These are phyloP conservation scores for Zosterops pallidus DNA, from an alignment of 2,113 vertebrate species.

Conservation along the genomic window DNA sequence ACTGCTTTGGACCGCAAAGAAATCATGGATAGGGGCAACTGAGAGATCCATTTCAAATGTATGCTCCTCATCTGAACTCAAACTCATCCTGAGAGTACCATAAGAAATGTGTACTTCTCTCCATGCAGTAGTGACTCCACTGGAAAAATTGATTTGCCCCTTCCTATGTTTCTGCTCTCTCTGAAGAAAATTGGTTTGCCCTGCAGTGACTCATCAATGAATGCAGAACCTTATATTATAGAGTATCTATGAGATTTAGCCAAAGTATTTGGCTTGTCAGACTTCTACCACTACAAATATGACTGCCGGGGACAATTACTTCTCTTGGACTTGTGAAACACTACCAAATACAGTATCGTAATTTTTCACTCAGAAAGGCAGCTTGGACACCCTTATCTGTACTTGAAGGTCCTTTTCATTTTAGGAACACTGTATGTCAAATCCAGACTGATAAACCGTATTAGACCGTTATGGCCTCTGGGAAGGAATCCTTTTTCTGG, in stretches of 20 bases:
- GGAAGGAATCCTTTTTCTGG: neutral
- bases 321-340: neutral
- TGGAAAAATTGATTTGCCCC: neutral
- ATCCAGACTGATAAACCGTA: neutral
- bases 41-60: neutral
- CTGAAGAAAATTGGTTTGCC: neutral
- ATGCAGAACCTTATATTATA: neutral
- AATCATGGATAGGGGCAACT: neutral
- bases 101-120: neutral
- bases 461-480: neutral
- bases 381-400: neutral
- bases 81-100: neutral
- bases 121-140: neutral
- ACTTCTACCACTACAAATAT: neutral
- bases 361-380: neutral
- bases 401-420: neutral
- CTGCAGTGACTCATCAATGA: neutral
- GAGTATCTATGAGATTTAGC: neutral
- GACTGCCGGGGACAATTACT: neutral
- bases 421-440: neutral
- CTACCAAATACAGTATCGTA: neutral
- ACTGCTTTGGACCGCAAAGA: neutral
- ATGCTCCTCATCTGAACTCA: neutral
- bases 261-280: neutral
- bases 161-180: neutral